Evolutionary conservation across 1,140 invertebrate species (phyloP), one percentile per base, ranked within the genome.

Genomic region (Ceratosolen fusciceps): DNA sequence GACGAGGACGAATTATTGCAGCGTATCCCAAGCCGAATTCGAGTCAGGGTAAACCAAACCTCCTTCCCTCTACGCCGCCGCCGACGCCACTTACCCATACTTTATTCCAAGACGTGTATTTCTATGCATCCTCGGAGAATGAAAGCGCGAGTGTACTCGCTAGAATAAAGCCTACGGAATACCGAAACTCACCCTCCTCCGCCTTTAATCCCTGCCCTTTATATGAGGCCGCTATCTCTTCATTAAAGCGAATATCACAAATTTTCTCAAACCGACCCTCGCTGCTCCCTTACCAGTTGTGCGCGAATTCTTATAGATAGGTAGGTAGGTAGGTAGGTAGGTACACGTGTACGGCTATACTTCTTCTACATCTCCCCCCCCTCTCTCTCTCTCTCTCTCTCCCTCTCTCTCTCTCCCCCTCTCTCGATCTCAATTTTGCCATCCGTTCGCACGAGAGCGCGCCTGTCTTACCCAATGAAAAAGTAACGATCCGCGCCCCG

Each of bases 181-280:
- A 29, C n/a, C n/a, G n/a, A n/a, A n/a, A n/a, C 71, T 37, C 62
- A 39, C 43, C n/a, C 74, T 37, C 49, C 21, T 34, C 24, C 43
- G 60, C 8, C 56, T 67, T 70, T 68, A 67, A 77, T 77, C 75
- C 37, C 52, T 71, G 75, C 75, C n/a, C 62, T 68, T 76, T 67
- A 54, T 76, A 68, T 76, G 68, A 76, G 62, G 47, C 34, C 67
- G 68, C 47, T 76, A 68, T 68, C 74, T 76, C 75, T 77, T 77
- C 75, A 77, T 77, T 77, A 77, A 21, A 62, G 65, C 31, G 37
- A 70, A 58, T 43, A 71, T 70, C 67, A 26, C 37, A n/a, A 76
- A 67, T 43, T 80, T 81, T 80, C 58, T 77, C 73, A 19, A 26
- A 21, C 62, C 10, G 24, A 37, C 26, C 26, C 58, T 19, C 47